Evolutionary conservation across 2,888 invertebrate species (phyloP), one percentile per base, ranked within the genome.

Genomic region (Microplitis deprimator): DNA sequence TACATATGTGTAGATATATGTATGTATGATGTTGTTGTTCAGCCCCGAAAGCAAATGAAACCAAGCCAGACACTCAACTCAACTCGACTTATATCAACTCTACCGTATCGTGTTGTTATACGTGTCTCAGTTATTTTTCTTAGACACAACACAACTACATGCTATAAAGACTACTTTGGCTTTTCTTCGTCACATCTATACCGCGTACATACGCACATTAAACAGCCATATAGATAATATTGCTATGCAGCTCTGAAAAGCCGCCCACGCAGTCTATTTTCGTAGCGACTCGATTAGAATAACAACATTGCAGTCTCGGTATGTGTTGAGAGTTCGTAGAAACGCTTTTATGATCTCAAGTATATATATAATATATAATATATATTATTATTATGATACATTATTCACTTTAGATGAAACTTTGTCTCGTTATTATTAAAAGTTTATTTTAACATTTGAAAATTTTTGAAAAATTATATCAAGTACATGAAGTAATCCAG

Each of bases 321-420:
- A 50, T 50, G 50, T 64, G 64, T 64, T 64, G n/a, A 50, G 50
- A 50, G 50, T 50, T 50, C 50, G 10, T 50, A 50, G 50, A 50
- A 50, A 50, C 13, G 50, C 50, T 50, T 50, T 50, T 50, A 50
- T 50, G 50, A 50, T 50, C 13, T 50, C 13, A 10, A 50, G 50
- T 50, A 50, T 50, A 13, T 50, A 13, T 13, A 13, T 50, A 13
- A 50, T 50, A 50, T 50, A 10, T 10, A 41, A 29, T 29, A 29
- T 29, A 29, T 4, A 29, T 29, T 29, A 2, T 29, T 29, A 29
- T 29, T 29, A 29, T 29, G 29, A 29, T 29, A 29, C 4, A 29
- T 29, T 29, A 29, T 29, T 29, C 29, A 29, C 29, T 29, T 29
- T 29, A 29, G 29, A 29, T 29, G 3, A 29, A 29, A 4, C 29